phyloP scores from a whole-genome alignment of 2,113 vertebrate species.

The Lutjanus erythropterus region DNA sequence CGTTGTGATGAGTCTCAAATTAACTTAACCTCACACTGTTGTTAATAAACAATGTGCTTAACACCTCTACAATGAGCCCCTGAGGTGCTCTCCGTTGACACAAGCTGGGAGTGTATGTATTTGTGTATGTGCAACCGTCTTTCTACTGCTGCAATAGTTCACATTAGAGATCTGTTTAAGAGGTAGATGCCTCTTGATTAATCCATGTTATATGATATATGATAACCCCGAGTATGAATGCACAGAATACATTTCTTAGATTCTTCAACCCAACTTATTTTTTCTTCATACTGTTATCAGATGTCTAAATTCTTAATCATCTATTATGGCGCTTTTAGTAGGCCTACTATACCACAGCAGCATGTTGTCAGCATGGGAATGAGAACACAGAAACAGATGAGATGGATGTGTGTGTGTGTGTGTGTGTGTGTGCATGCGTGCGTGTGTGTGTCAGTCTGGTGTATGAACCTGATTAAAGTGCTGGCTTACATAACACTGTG shows the following conservation, averaged over 20 bases:
- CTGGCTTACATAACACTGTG: slow-evolving; percentile 47
- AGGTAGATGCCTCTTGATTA: not conserved
- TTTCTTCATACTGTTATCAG: not conserved
- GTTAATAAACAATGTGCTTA: slow-evolving; percentile 75
- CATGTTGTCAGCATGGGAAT: slow-evolving; percentile 9
- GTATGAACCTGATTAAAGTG: slow-evolving; percentile 59
- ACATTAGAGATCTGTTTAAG: not conserved
- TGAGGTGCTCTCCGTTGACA: slow-evolving; percentile 41
- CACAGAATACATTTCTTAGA: not conserved
- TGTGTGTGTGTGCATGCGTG: too few species aligned
- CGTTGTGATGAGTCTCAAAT: slow-evolving; percentile 64
- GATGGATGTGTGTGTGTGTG: slow-evolving; percentile 18
- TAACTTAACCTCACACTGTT: slow-evolving; percentile 56
- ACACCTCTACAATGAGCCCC: slow-evolving; percentile 47
- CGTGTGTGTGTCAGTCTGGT: not conserved
- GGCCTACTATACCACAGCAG: not conserved
- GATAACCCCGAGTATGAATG: not conserved
- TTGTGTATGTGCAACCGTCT: slow-evolving; percentile 13
- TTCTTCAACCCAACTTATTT: not conserved
- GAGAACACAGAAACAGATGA: slow-evolving; percentile 1
- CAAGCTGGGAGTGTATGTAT: not conserved
- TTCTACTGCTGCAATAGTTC: slow-evolving; percentile 28
- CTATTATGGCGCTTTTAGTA: slow-evolving; percentile 2
- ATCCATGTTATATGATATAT: slow-evolving; percentile 3
- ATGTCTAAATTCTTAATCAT: slow-evolving; percentile 8